Percentiles rank a stretch among this genome's conserved stretches.
Evolutionary conservation across 1,140 invertebrate species (phyloP).

Genomic region (Ceratosolen fusciceps): DNA sequence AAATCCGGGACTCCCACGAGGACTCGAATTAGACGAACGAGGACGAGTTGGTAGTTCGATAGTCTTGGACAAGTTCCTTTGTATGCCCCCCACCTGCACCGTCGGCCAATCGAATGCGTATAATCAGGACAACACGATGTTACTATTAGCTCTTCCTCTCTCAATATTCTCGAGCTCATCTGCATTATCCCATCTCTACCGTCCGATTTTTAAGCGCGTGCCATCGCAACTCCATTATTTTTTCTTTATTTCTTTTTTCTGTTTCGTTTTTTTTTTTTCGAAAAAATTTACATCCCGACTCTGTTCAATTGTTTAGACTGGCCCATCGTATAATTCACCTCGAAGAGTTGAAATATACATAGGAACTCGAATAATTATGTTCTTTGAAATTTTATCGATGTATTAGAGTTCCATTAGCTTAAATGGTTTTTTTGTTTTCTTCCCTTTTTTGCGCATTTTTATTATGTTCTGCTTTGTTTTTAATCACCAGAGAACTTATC

Average conservation of each 20-base stretch:
- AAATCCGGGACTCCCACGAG: slow-evolving; percentile 24
- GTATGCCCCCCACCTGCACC: neutral
- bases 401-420: neutral
- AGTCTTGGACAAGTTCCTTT: neutral
- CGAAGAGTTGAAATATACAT: neutral
- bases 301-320: neutral
- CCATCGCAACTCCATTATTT: neutral
- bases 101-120: neutral
- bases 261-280: neutral
- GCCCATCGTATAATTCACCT: neutral
- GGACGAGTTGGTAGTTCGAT: neutral
- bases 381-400: neutral
- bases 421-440: neutral
- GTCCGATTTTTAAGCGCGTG: neutral
- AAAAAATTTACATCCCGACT: neutral
- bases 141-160: neutral
- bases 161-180: neutral
- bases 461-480: no score
- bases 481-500: neutral
- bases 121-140: neutral
- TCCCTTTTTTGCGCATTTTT: no score
- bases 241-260: neutral
- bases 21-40: slow-evolving; percentile 11
- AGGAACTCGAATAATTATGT: neutral
- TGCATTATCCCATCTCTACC: neutral